Evolutionary conservation across 1,140 invertebrate genomes (phyloP).

Genomic region (Periplaneta americana): DNA sequence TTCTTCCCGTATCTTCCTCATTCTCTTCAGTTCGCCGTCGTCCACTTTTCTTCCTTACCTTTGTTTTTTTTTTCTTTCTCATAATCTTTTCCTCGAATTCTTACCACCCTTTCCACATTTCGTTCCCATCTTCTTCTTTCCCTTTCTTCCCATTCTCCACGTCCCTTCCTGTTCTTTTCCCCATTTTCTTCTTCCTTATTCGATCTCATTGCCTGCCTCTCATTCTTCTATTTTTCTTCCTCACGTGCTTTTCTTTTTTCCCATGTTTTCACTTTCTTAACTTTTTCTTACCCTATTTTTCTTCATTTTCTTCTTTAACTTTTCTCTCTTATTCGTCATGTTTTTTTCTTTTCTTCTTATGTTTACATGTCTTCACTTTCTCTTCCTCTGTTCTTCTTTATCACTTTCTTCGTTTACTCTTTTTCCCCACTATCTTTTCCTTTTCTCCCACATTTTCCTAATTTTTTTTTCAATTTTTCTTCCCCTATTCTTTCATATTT

Average conservation of each 20-base stretch:
- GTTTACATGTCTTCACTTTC: neutral
- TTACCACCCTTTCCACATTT: neutral
- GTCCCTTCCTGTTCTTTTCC: no score
- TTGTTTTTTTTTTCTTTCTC: neutral
- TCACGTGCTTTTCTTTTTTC: neutral
- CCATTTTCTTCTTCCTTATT: neutral
- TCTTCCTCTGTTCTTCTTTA: neutral
- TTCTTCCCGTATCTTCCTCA: neutral
- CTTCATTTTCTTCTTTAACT: no score
- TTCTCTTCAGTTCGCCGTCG: neutral
- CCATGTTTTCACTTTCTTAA: neutral
- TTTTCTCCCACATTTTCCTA: neutral
- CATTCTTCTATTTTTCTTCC: neutral
- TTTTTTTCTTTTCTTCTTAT: neutral
- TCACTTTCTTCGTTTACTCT: no score
- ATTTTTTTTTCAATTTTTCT: neutral
- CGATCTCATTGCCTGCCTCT: neutral
- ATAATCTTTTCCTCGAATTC: no score
- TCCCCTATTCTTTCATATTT: neutral
- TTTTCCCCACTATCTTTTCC: neutral
- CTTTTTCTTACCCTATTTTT: neutral
- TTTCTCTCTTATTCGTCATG: no score
- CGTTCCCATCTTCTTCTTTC: neutral
- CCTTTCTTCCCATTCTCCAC: neutral
- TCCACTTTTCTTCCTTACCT: neutral